These are phyloP conservation scores for Arvicanthis niloticus DNA, from an alignment of 2,113 vertebrate genomes.

Conservation along the genomic window DNA sequence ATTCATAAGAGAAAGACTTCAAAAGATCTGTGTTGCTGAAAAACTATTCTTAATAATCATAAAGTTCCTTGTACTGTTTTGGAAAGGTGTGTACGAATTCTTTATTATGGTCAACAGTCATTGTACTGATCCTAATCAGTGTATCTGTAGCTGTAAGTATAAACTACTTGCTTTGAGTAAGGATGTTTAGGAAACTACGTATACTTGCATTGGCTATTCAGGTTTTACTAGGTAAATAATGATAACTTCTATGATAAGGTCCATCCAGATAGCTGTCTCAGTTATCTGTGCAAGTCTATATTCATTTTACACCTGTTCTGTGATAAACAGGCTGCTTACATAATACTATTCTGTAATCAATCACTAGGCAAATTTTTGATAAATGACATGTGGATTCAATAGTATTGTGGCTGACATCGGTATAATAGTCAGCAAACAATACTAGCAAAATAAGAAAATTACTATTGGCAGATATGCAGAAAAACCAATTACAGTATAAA, in stretches of 20 bases:
- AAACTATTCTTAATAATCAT: not conserved
- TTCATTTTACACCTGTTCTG: not conserved
- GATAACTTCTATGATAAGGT: conserved; percentile 3
- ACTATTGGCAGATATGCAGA: conserved; percentile 38
- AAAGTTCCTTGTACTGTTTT: not conserved
- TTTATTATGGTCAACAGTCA: not conserved
- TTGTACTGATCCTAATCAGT: not conserved
- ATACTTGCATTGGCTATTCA: conserved; percentile 1
- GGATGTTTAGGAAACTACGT: not conserved
- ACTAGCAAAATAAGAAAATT: conserved; percentile 61
- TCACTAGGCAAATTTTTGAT: conserved; percentile 40
- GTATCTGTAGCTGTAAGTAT: not conserved
- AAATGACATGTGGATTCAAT: conserved; percentile 66
- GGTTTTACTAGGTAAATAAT: conserved; percentile 42
- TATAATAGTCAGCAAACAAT: conserved; percentile 61
- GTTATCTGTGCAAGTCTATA: conserved; percentile 42
- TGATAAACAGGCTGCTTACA: conserved; percentile 55
- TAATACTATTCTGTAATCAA: conserved; percentile 37
- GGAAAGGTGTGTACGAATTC: not conserved
- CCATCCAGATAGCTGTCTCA: conserved; percentile 16
- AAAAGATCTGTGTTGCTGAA: not conserved
- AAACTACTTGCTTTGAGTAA: not conserved
- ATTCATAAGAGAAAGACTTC: not conserved
- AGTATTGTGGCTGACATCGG: conserved; percentile 18
- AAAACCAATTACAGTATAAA: conserved; percentile 41